phyloP scores from a whole-genome alignment of 2,113 vertebrate species.

The Leucosticte australis region DNA sequence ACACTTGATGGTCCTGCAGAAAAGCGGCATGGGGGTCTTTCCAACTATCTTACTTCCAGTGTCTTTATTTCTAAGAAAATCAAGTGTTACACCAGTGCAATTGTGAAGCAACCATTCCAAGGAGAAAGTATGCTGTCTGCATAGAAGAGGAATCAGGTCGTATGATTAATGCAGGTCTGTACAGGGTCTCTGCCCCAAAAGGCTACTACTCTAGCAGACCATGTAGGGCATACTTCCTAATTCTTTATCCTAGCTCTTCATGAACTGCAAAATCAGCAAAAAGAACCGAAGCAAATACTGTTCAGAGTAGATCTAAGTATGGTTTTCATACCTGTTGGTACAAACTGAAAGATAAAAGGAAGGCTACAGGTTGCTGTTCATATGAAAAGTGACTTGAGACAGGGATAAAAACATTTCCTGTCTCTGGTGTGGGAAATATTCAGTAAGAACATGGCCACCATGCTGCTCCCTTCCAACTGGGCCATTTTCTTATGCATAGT shows the following conservation, averaged over 20 bases:
- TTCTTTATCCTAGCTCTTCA: not conserved
- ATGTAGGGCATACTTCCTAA: not conserved
- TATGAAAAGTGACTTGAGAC: not conserved
- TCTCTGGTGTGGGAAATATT: not conserved
- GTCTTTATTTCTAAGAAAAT: not conserved
- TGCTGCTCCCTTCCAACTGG: not conserved
- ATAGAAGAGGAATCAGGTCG: fast-evolving
- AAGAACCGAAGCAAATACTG: not conserved
- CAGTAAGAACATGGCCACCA: not conserved
- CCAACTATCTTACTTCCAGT: not conserved
- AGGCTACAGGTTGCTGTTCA: not conserved
- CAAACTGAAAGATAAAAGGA: not conserved
- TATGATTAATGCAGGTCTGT: not conserved
- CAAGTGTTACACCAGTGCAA: not conserved
- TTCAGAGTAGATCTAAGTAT: not conserved
- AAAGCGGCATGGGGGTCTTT: not conserved
- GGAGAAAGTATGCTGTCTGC: not conserved
- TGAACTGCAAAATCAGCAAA: not conserved
- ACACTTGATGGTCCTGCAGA: not conserved
- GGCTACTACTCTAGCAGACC: not conserved
- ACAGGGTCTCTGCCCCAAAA: not conserved
- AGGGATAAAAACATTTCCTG: not conserved
- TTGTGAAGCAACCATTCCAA: not conserved
- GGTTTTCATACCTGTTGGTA: not conserved
- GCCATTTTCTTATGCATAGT: not conserved